phyloP scores from a whole-genome alignment of 2,888 invertebrate genomes.

The Drosophila dives region DNA sequence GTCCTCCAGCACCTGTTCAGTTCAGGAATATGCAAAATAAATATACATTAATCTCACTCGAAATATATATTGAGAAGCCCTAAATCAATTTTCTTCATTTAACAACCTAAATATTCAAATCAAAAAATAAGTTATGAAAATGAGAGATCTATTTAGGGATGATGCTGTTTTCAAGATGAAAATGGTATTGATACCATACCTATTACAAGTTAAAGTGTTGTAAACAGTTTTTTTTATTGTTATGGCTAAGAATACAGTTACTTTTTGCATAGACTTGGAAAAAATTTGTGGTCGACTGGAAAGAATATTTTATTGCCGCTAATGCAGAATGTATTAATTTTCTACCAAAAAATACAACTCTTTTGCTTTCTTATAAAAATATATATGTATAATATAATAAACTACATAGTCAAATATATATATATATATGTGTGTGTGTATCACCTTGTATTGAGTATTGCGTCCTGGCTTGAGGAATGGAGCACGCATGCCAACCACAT shows the following conservation, averaged over 20 bases:
- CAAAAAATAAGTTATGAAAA: background rate
- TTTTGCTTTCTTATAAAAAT: background rate
- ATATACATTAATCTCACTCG: background rate
- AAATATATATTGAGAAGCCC: background rate
- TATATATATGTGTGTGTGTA: conserved; percentile 4
- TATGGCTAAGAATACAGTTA: background rate
- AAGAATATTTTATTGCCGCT: background rate
- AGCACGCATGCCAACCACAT: conserved; percentile 94
- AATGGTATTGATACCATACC: background rate
- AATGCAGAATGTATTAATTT: background rate
- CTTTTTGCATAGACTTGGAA: background rate
- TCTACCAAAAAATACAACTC: background rate
- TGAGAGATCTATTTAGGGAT: background rate
- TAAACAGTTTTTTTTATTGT: background rate
- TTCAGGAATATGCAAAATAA: conserved; percentile 18
- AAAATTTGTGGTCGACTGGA: background rate
- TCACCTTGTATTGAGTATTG: conserved; percentile 95
- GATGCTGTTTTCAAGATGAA: background rate
- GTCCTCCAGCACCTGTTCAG: conserved; percentile 92
- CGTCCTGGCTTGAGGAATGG: conserved; percentile 96
- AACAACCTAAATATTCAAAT: background rate
- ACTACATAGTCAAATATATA: background rate
- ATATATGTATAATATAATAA: background rate
- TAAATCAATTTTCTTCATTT: background rate
- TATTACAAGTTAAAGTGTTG: background rate